phyloP scores from a whole-genome alignment of 2,113 vertebrate species.

The Grammomys dolichurus region DNA sequence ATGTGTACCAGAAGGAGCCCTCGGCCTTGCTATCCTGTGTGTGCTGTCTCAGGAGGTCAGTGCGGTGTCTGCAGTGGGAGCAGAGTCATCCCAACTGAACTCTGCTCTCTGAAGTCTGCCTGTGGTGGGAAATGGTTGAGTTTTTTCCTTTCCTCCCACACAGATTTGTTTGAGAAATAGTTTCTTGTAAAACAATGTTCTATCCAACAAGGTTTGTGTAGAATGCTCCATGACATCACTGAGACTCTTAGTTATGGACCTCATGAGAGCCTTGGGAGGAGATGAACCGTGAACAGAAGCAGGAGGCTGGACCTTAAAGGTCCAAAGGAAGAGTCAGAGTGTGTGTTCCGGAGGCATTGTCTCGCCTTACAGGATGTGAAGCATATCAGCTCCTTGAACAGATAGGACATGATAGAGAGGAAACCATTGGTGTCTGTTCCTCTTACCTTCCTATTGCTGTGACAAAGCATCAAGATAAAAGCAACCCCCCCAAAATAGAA shows the following conservation, averaged over 20 bases:
- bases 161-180: conserved; percentile 47
- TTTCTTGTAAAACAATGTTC: conserved; percentile 6
- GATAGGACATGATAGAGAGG: not conserved
- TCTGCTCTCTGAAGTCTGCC: not conserved
- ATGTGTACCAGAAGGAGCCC: conserved; percentile 74
- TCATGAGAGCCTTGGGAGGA: not conserved
- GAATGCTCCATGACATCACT: not conserved
- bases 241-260: not conserved
- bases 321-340: not conserved
- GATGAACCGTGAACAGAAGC: not conserved
- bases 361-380: not conserved
- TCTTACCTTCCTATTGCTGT: not conserved
- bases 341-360: not conserved
- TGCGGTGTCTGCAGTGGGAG: conserved; percentile 24
- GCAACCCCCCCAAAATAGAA: not conserved
- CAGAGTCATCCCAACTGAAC: not conserved
- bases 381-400: not conserved
- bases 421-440: not conserved
- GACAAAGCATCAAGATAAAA: not conserved
- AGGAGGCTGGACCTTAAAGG: not conserved
- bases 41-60: conserved; percentile 92
- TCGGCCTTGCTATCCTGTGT: conserved; percentile 70
- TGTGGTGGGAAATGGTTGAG: not conserved
- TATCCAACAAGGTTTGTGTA: not conserved
- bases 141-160: not conserved